Percentiles rank a stretch among this genome's conserved stretches.
Conservation (phyloP, 2,888 invertebrate genomes). For the Zhuqinia jingwanae region DNA sequence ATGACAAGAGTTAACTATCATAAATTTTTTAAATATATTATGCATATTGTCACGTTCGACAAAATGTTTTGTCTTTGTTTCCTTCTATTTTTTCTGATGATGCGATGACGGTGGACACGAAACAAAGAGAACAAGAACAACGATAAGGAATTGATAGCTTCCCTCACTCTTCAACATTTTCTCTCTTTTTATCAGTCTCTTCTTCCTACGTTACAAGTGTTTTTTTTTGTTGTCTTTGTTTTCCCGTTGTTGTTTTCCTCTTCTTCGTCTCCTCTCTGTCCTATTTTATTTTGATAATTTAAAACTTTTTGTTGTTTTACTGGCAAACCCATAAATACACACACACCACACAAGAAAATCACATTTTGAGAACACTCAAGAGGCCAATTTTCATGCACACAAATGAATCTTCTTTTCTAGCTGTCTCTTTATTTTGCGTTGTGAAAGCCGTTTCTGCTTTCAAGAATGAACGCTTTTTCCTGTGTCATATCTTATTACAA, state of each 20-base stretch:
- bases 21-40: too few relatives aligned
- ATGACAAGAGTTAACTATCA: too few relatives aligned
- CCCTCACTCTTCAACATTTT: slow-evolving; percentile 19
- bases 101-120: not conserved
- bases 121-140: too few relatives aligned
- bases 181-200: not conserved
- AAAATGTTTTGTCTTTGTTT: too few relatives aligned
- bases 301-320: not conserved
- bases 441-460: slow-evolving; percentile 4
- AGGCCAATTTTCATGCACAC: slow-evolving; percentile 61
- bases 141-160: slow-evolving; percentile 31
- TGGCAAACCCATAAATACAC: too few relatives aligned
- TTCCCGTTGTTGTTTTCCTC: not conserved
- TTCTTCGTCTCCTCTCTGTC: too few relatives aligned
- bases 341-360: slow-evolving; percentile 8
- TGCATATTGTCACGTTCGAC: too few relatives aligned
- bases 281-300: too few relatives aligned
- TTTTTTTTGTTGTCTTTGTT: not conserved
- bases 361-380: slow-evolving; percentile 66
- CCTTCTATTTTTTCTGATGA: not conserved
- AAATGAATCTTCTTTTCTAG: slow-evolving; percentile 15
- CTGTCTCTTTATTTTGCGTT: not conserved
- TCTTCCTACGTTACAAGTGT: not conserved
- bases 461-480: not conserved
- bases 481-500: slow-evolving; percentile 49